phyloP scores from a whole-genome alignment of 2,797 vertebrate species.

The Propithecus perrieri region DNA sequence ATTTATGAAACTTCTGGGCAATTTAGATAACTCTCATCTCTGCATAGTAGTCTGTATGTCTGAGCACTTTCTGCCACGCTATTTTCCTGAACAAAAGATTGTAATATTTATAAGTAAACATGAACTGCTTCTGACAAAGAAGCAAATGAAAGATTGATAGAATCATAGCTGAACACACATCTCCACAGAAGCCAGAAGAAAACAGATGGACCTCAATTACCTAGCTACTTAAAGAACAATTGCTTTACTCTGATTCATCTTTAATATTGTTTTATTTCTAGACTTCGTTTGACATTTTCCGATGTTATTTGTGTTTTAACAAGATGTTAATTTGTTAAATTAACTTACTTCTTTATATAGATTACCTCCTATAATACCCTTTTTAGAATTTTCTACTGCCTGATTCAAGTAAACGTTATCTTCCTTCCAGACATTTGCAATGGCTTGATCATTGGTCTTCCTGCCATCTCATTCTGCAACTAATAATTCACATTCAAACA shows the following conservation, averaged over 20 bases:
- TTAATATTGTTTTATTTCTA: not conserved
- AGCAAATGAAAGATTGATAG: not conserved
- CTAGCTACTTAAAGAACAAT: not conserved
- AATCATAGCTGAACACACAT: not conserved
- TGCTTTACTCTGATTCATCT: not conserved
- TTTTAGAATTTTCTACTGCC: not conserved
- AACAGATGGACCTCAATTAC: not conserved
- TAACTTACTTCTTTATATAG: not conserved
- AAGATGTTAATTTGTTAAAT: not conserved
- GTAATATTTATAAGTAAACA: conserved; percentile 25
- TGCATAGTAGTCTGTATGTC: not conserved
- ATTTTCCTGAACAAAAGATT: conserved; percentile 32
- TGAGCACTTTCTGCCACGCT: not conserved
- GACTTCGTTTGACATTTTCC: not conserved
- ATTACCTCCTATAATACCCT: not conserved
- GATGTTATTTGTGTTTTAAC: not conserved
- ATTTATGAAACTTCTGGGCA: conserved; percentile 26
- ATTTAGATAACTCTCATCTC: conserved; percentile 9
- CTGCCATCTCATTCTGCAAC: not conserved
- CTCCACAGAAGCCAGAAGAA: not conserved
- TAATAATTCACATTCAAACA: not conserved
- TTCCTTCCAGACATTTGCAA: not conserved
- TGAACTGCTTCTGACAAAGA: conserved; percentile 15
- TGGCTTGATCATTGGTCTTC: not conserved
- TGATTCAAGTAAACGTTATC: not conserved